These are phyloP conservation scores for Danionella cerebrum DNA, from an alignment of 2,113 vertebrate species.

Conservation along the genomic window DNA sequence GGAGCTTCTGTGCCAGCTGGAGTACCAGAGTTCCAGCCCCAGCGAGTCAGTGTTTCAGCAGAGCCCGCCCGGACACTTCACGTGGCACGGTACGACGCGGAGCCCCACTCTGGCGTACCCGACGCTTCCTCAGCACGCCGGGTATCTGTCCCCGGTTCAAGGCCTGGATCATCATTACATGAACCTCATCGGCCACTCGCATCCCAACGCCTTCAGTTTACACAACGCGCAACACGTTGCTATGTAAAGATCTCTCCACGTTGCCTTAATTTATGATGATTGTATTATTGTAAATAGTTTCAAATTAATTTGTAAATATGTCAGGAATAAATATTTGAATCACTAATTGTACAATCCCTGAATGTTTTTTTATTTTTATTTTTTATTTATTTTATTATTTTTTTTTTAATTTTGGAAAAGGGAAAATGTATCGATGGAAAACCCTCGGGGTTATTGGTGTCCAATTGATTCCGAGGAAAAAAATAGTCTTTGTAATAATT, in stretches of 20 bases:
- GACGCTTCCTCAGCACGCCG: constrained; percentile 72
- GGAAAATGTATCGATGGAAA: too few relatives aligned
- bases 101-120: constrained; percentile 74
- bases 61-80: constrained; percentile 69
- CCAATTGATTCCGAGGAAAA: too few relatives aligned
- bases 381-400: too few relatives aligned
- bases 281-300: constrained; percentile 28
- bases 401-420: too few relatives aligned
- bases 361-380: too few relatives aligned
- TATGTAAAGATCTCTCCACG: constrained; percentile 61
- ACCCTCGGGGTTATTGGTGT: too few relatives aligned
- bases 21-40: constrained; percentile 71
- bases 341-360: too few relatives aligned
- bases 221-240: constrained; percentile 78
- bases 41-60: constrained; percentile 73
- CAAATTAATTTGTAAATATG: constrained; percentile 44
- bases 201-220: constrained; percentile 76
- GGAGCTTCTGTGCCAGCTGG: constrained; percentile 78
- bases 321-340: constrained; percentile 48
- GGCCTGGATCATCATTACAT: constrained; percentile 89
- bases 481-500: too few relatives aligned
- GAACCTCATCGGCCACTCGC: constrained; percentile 83
- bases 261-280: constrained; percentile 58
- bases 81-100: constrained; percentile 76
- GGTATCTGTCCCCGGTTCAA: constrained; percentile 79